Conservation (phyloP, 1,140 invertebrate genomes). For the Yoshiicerus persimilis region DNA sequence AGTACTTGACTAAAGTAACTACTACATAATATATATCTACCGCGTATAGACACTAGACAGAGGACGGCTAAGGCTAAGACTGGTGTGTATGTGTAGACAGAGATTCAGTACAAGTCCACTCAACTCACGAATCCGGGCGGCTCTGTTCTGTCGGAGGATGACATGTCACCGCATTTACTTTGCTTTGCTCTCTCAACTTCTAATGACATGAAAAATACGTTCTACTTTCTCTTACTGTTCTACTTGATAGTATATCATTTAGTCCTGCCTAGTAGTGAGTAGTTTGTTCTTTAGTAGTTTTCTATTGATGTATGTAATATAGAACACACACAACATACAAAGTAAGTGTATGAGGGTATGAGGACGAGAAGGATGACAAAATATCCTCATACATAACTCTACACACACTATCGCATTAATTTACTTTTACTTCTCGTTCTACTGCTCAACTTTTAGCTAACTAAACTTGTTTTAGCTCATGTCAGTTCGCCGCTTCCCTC, state of each 20-base stretch:
- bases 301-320: background rate
- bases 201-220: conserved; percentile 18
- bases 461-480: background rate
- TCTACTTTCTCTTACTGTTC: background rate
- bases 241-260: background rate
- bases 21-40: background rate
- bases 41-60: background rate
- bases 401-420: background rate
- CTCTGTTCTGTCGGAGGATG: background rate
- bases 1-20: background rate
- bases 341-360: background rate
- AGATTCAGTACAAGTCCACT: background rate
- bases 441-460: background rate
- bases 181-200: conserved; percentile 16
- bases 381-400: background rate
- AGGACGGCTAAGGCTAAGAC: too few relatives aligned
- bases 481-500: background rate
- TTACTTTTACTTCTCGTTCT: background rate
- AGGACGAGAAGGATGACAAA: background rate
- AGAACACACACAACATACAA: background rate
- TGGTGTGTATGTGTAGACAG: background rate
- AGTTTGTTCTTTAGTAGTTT: background rate
- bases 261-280: background rate
- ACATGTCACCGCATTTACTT: conserved; percentile 12
- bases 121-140: background rate